A percentile compares a stretch with the other conserved stretches of the same genome.
These are phyloP conservation scores for Otocyon megalotis DNA, from an alignment of 2,113 vertebrate species.

Conservation along the genomic window DNA sequence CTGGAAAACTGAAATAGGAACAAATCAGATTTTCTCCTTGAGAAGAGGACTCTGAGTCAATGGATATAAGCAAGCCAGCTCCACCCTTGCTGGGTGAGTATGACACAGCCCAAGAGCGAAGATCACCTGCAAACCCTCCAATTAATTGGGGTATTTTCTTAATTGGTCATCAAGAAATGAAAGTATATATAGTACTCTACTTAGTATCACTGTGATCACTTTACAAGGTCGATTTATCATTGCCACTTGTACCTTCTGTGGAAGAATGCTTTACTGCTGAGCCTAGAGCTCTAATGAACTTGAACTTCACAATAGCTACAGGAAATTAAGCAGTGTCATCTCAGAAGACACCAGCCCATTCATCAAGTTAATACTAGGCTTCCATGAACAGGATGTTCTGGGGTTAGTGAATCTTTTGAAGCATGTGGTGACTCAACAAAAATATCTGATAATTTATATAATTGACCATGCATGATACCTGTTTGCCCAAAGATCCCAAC, in stretches of 20 bases:
- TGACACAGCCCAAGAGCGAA: neutral
- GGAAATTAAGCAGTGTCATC: conserved; percentile 45
- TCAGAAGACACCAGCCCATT: neutral
- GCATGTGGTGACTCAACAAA: conserved; percentile 35
- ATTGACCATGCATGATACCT: neutral
- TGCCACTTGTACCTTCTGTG: neutral
- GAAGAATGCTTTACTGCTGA: neutral
- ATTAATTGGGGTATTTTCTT: conserved; percentile 11
- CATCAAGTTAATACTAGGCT: conserved; percentile 46
- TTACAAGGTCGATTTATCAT: neutral
- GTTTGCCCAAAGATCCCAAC: conserved; percentile 6
- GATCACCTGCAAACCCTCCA: neutral
- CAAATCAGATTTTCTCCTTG: neutral
- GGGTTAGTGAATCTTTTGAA: conserved; percentile 53
- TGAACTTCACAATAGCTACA: conserved; percentile 32
- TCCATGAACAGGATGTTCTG: neutral
- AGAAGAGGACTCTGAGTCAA: neutral
- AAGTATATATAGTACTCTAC: neutral
- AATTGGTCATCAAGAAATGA: neutral
- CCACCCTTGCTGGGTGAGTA: neutral
- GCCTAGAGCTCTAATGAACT: conserved; percentile 22
- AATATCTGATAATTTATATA: conserved; percentile 55
- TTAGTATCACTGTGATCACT: neutral
- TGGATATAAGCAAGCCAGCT: neutral
- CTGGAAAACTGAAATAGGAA: neutral